These are phyloP conservation scores for Hippocampus comes DNA, from an alignment of 2,113 vertebrate genomes.

Conservation along the genomic window DNA sequence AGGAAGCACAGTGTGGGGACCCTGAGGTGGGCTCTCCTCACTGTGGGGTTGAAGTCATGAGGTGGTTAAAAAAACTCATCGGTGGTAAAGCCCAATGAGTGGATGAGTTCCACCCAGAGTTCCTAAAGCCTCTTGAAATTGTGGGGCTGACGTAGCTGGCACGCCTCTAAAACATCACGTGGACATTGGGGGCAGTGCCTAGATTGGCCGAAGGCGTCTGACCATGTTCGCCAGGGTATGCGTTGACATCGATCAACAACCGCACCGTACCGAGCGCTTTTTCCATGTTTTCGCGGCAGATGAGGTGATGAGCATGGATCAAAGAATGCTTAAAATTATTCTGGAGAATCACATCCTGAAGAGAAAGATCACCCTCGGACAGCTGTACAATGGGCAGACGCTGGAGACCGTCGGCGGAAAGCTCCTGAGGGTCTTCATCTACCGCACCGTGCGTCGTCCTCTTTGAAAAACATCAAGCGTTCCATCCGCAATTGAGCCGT, in stretches of 20 bases:
- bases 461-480: slow-evolving; percentile 9
- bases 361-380: slow-evolving; percentile 81
- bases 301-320: slow-evolving; percentile 87
- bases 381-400: slow-evolving; percentile 89
- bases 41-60: no score
- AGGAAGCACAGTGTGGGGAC: no score
- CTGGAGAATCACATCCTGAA: slow-evolving; percentile 92
- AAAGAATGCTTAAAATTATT: slow-evolving; percentile 80
- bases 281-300: slow-evolving; percentile 62
- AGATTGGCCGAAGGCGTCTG: no score
- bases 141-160: no score
- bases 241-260: background rate
- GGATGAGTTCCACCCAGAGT: no score
- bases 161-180: no score
- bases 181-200: no score
- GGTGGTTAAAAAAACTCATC: no score
- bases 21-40: no score
- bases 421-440: slow-evolving; percentile 88
- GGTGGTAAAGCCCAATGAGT: no score
- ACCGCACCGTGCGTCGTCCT: slow-evolving; percentile 84
- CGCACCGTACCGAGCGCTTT: background rate
- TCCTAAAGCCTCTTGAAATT: no score
- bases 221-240: no score
- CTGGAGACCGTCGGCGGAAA: slow-evolving; percentile 91
- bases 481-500: background rate